Base-by-base conservation (phyloP, 1,140 invertebrate genomes). In the Penaeus japonicus region DNA sequence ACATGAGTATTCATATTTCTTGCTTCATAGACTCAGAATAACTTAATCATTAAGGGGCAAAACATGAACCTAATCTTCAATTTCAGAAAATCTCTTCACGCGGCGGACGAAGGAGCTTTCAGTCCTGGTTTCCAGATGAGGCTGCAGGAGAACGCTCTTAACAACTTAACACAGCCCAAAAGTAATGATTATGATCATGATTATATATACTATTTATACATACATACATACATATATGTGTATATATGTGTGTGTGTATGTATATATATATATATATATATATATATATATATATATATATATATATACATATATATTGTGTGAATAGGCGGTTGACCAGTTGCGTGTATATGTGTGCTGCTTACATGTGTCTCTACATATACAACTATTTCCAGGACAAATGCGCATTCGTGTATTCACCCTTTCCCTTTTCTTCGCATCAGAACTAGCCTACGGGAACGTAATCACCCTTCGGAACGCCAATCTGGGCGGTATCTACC, bases 101-200 rank as follows among this genome's bases (percentile, higher is more conserved):
- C 84, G 4, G 87, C 81, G 20, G 84, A 89, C 5, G 93, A 94
- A 92, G 93, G 93, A 12, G 93, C 94, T 90, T 94, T 92, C 91
- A 94, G 93, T 89, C 94, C 94, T 32, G 93, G 92, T 10, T 94
- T 94, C 91, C 94, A 94, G 90, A 93, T 93, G 57, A 92, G 92
- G 35, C 90, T 94, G 1, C 91, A 92, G 81, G 93, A 93, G 10
- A 94, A 94, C 91, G 92, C 92, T 79, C 91, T 94, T 18, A 92
- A 93, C 90, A 93, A 94, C 91, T 92, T 93, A 82, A 93, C 92
- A 77, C 93, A 94, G 93, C 93, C 93, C 47, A 91, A 92, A 73
- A 91, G 92, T 93, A 92, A 91, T 35, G n/a, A 70, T 24, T 10
- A 53, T 79, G 47, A 79, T 47, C 24, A 53, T 47, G n/a, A 79